phyloP scores from a whole-genome alignment of 2,113 vertebrate species.

The Litocranius walleri region DNA sequence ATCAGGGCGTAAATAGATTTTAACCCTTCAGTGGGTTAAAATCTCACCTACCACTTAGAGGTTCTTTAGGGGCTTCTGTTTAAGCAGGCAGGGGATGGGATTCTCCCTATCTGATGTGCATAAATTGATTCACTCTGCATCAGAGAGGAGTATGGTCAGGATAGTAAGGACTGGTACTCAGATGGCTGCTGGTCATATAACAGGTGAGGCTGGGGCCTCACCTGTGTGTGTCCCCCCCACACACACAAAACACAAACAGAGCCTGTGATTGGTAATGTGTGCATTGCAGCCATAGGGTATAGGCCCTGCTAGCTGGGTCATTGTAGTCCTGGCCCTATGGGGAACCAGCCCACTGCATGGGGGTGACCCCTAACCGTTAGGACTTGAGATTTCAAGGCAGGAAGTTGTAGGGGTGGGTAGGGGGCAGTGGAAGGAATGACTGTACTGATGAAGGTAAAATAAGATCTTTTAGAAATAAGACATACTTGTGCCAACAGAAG shows the following conservation, averaged over 20 bases:
- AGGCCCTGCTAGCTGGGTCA: too few species aligned
- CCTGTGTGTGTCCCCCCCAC: rapidly evolving
- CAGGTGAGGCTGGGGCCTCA: too few species aligned
- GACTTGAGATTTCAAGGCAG: neutral
- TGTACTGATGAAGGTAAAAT: neutral
- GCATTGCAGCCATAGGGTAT: too few species aligned
- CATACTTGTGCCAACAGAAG: neutral
- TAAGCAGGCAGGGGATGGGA: neutral
- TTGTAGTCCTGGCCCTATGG: neutral
- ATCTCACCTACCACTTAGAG: neutral
- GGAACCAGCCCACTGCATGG: neutral
- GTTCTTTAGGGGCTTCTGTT: too few species aligned
- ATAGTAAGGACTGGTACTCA: neutral
- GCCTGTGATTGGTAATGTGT: neutral
- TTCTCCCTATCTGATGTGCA: too few species aligned
- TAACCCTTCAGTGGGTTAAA: neutral
- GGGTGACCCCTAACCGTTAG: neutral
- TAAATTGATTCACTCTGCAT: neutral
- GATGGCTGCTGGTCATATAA: neutral
- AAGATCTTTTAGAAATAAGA: neutral
- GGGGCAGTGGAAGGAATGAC: neutral
- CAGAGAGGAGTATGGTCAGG: neutral
- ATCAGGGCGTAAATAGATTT: neutral
- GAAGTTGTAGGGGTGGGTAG: neutral
- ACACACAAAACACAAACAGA: neutral